phyloP scores from a whole-genome alignment of 2,113 vertebrate species.

The Entosphenus tridentatus region DNA sequence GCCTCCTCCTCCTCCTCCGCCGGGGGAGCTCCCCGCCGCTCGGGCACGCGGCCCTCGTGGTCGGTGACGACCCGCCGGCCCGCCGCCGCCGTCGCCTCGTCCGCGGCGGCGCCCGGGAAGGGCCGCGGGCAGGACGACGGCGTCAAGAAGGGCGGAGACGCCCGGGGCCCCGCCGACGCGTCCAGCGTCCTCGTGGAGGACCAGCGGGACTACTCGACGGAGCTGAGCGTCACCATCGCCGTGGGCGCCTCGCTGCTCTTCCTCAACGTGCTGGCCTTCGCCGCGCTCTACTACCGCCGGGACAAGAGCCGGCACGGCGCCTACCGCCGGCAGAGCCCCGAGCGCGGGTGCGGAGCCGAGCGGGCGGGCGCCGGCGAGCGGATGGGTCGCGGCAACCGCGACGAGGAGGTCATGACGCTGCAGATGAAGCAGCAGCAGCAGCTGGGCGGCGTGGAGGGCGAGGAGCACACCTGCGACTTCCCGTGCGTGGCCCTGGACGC shows the following conservation, averaged over 20 bases:
- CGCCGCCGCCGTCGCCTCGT: constrained; percentile 25
- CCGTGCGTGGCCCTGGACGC: background rate
- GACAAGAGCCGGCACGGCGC: constrained; percentile 60
- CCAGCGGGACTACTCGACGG: constrained; percentile 60
- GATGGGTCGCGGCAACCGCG: background rate
- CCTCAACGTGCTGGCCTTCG: constrained; percentile 72
- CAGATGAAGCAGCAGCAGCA: constrained; percentile 6
- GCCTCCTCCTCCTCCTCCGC: constrained; percentile 11
- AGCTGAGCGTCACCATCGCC: constrained; percentile 60
- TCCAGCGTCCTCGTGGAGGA: constrained; percentile 30
- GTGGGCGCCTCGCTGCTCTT: constrained; percentile 67
- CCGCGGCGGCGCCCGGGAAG: constrained; percentile 29
- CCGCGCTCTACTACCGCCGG: constrained; percentile 70
- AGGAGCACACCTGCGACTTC: background rate
- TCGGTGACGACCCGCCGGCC: constrained; percentile 29
- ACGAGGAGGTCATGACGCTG: constrained; percentile 2
- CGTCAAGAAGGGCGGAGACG: constrained; percentile 12
- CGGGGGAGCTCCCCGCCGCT: constrained; percentile 12
- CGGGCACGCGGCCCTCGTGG: constrained; percentile 18
- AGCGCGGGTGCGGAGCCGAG: constrained; percentile 19
- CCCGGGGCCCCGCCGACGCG: too few relatives aligned
- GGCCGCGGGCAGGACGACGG: constrained; percentile 29
- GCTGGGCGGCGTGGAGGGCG: background rate
- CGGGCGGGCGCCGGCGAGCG: background rate
- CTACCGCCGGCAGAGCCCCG: constrained; percentile 38